Evolutionary conservation across 2,113 vertebrate genomes (phyloP).

Genomic region (Glaucidium brasilianum): DNA sequence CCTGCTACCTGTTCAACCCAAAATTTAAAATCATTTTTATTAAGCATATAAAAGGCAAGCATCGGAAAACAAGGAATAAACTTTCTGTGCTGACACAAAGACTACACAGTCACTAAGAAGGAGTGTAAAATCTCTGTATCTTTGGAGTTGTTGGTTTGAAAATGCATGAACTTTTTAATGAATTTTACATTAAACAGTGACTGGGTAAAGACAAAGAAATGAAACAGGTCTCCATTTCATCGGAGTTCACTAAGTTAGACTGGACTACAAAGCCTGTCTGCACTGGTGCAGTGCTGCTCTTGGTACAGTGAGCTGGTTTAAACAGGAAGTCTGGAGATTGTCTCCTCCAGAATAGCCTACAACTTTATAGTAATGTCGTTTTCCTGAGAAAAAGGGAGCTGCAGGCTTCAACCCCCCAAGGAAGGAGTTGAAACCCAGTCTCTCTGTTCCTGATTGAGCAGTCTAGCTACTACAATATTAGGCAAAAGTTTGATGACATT

Average conservation of each 20-base stretch:
- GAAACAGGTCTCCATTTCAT: conserved; percentile 54
- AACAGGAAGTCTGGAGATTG: conserved; percentile 61
- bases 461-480: not conserved
- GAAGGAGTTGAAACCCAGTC: not conserved
- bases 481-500: not conserved
- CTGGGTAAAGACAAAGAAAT: conserved; percentile 49
- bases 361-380: not conserved
- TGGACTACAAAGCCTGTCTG: conserved; percentile 48
- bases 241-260: not conserved
- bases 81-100: not conserved
- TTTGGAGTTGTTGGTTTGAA: not conserved
- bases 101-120: not conserved
- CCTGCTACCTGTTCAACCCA: not conserved
- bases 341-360: conserved; percentile 42
- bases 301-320: conserved; percentile 26
- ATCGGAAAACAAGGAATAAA: not conserved
- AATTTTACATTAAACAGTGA: conserved; percentile 55
- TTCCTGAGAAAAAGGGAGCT: not conserved
- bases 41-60: not conserved
- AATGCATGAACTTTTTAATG: conserved; percentile 4
- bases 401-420: not conserved
- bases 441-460: not conserved
- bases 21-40: not conserved
- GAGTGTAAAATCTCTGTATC: not conserved
- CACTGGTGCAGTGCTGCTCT: not conserved